Base-by-base conservation (phyloP, 2,888 invertebrate species). In the Hermaeophaga mercurialis region DNA sequence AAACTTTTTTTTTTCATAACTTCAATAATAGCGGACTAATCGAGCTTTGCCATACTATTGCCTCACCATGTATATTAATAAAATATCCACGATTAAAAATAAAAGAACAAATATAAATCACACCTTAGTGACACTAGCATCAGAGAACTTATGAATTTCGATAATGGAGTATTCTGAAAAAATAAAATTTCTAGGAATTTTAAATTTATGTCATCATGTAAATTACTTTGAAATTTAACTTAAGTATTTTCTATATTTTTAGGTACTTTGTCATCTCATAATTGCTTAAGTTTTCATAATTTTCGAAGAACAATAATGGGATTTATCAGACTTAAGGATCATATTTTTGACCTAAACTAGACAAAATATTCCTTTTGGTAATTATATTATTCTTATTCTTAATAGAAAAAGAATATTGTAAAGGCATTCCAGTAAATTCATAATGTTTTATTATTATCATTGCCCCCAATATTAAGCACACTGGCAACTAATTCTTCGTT, bases 391-490 rank as follows among this genome's bases (percentile, higher is more conserved):
- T 24, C 5, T 11, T 22, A 7, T 9, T 14, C 11, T 46, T 33
- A 18, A 24, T 28, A 4, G 19, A 3, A 31, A 52, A 34, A 1
- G 17, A 36, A 31, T 61, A 61, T 36, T 61, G 47, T 11, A 58
- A 45, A 5, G 8, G 61, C 17, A 39, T 46, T 46, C 56, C 58
- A 61, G 4, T 36, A 53, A 14, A 56, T 17, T 2, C 61, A 58
- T 15, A 61, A 34, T 11, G 59, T 61, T 49, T 61, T 61, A 14
- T 22, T 50, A n/a, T n/a, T 15, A 19, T 59, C 47, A 43, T 48
- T 9, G 6, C 53, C 26, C 1, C 50, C 54, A 14, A 61, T 22
- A 8, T 47, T 26, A 26, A 58, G 38, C 17, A 38, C 49, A 24
- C 36, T 45, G 22, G 11, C 12, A 15, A 52, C 22, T 18, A 58